Conservation (phyloP, 2,113 vertebrate species). For the Eptatretus burgeri region DNA sequence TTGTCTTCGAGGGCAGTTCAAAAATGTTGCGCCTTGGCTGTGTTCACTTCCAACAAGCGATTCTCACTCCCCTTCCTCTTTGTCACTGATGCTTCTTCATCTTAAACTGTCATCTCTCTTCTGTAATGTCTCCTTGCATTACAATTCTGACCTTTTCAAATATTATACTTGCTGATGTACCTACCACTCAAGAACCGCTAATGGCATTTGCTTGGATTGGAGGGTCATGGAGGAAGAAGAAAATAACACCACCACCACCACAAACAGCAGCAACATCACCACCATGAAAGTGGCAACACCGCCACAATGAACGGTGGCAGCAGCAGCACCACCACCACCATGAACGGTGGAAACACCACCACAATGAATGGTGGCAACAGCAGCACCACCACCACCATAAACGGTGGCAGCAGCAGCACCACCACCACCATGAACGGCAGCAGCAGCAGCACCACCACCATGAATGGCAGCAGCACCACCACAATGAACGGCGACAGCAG, state of each 20-base stretch:
- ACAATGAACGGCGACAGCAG: neutral
- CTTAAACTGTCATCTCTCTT: too few species aligned
- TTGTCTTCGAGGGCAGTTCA: too few species aligned
- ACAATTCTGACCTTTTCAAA: too few species aligned
- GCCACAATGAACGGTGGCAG: neutral
- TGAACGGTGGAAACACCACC: neutral
- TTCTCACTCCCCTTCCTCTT: too few species aligned
- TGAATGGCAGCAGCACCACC: neutral
- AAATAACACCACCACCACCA: neutral
- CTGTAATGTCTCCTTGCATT: too few species aligned
- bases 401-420: neutral
- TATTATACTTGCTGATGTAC: too few species aligned
- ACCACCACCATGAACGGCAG: neutral
- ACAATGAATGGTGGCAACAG: neutral
- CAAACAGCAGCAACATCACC: neutral
- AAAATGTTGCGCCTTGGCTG: too few species aligned
- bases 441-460: neutral
- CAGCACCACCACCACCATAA: neutral
- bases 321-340: slow-evolving; percentile 1
- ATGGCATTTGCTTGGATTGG: too few species aligned
- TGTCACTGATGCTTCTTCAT: too few species aligned
- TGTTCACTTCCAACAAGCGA: too few species aligned
- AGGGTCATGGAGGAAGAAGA: neutral
- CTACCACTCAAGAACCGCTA: too few species aligned
- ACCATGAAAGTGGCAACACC: neutral